A percentile compares a stretch with the other conserved stretches of the same genome.
These are phyloP conservation scores for Cepaea nemoralis DNA, from an alignment of 1,140 invertebrate species.

Conservation along the genomic window DNA sequence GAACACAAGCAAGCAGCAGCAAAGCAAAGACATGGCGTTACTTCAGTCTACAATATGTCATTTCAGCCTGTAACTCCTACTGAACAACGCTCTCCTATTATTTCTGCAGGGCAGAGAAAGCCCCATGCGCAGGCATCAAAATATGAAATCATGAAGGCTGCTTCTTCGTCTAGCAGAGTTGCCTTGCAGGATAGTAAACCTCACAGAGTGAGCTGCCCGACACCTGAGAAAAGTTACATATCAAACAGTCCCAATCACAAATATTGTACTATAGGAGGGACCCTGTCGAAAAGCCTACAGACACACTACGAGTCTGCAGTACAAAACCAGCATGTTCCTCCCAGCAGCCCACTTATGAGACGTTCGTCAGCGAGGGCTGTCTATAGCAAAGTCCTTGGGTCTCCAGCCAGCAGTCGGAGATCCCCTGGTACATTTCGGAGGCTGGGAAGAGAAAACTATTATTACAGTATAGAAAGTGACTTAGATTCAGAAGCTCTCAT, in stretches of 20 bases:
- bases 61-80: slow-evolving; percentile 31
- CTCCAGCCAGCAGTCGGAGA: background rate
- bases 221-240: background rate
- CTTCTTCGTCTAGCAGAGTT: background rate
- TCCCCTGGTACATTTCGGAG: background rate
- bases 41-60: slow-evolving; percentile 25
- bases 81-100: slow-evolving; percentile 15
- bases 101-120: background rate
- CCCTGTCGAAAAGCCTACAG: background rate
- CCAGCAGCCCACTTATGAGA: background rate
- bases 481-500: slow-evolving; percentile 23
- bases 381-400: slow-evolving; percentile 14
- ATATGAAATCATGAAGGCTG: background rate
- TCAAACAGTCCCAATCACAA: background rate
- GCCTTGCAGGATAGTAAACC: background rate
- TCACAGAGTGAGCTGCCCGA: background rate
- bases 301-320: background rate
- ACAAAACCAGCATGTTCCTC: background rate
- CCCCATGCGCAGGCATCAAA: background rate
- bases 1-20: background rate
- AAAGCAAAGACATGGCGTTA: background rate
- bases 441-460: background rate
- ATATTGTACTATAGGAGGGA: background rate
- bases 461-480: slow-evolving; percentile 36
- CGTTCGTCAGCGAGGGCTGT: slow-evolving; percentile 4